phyloP scores from a whole-genome alignment of 2,113 vertebrate genomes.

The Trematocara macrostoma region DNA sequence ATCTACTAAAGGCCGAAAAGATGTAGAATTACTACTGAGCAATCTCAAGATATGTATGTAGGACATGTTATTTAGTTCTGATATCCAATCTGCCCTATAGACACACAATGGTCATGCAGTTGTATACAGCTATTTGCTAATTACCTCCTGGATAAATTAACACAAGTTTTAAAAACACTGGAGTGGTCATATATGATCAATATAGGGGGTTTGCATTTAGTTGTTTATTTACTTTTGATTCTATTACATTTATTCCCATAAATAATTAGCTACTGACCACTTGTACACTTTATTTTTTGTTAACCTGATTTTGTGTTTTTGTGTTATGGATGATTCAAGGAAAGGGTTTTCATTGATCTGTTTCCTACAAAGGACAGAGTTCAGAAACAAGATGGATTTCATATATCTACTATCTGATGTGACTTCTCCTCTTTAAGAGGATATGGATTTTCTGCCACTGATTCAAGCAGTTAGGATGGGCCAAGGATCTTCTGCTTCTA shows the following conservation, averaged over 20 bases:
- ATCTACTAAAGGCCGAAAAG: not conserved
- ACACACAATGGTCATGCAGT: not conserved
- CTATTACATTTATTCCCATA: not conserved
- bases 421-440: slow-evolving; percentile 63
- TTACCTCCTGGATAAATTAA: not conserved
- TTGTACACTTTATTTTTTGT: not conserved
- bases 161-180: not conserved
- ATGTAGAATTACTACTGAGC: not conserved
- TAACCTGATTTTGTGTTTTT: slow-evolving; percentile 45
- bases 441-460: slow-evolving; percentile 74
- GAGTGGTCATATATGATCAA: not conserved
- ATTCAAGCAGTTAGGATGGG: slow-evolving; percentile 33
- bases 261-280: not conserved
- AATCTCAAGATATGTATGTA: not conserved
- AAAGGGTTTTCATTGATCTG: slow-evolving; percentile 62
- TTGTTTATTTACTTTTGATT: not conserved
- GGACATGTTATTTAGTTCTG: not conserved
- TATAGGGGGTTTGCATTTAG: not conserved
- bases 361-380: slow-evolving; percentile 62
- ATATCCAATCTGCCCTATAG: not conserved
- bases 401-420: slow-evolving; percentile 74
- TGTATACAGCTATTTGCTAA: not conserved
- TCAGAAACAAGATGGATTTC: slow-evolving; percentile 74
- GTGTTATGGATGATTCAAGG: slow-evolving; percentile 47
- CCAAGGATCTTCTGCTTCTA: slow-evolving; percentile 18